Evolutionary conservation across 2,113 vertebrate species (phyloP).

Genomic region (Mionectes macconnelli): DNA sequence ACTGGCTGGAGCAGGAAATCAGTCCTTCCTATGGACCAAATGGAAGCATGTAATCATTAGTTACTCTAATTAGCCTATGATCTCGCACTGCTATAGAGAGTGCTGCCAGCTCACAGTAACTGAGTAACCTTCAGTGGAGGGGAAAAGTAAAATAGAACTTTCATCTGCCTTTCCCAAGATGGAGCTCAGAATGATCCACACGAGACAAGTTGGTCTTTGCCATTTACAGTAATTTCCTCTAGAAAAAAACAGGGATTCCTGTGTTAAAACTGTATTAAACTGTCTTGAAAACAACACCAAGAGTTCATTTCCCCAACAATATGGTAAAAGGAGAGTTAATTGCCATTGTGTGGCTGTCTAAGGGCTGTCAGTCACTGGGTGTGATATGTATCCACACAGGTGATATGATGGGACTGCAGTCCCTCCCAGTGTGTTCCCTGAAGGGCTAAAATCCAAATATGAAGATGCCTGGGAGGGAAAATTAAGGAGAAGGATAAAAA

Average conservation of each 20-base stretch:
- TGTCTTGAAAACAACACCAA: fast-evolving
- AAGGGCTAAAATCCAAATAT: not conserved
- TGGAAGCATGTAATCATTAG: not conserved
- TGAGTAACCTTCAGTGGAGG: fast-evolving
- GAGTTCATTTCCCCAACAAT: fast-evolving
- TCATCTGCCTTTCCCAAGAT: not conserved
- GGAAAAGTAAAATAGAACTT: not conserved
- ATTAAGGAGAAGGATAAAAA: not conserved
- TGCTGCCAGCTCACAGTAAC: not conserved
- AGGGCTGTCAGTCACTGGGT: not conserved
- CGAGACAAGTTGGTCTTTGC: not conserved
- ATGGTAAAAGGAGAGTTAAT: not conserved
- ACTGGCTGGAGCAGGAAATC: not conserved
- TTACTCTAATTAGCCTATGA: not conserved
- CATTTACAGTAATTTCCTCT: not conserved
- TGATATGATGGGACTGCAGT: fast-evolving
- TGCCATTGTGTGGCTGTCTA: not conserved
- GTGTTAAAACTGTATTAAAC: not conserved
- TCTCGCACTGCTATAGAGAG: not conserved
- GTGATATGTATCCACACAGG: not conserved
- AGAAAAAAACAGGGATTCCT: not conserved
- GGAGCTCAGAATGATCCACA: not conserved
- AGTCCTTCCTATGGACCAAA: not conserved
- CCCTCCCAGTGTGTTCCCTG: not conserved
- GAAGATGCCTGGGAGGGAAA: not conserved